Base-by-base conservation (phyloP, 1,140 invertebrate species). In the Sinella curviseta region DNA sequence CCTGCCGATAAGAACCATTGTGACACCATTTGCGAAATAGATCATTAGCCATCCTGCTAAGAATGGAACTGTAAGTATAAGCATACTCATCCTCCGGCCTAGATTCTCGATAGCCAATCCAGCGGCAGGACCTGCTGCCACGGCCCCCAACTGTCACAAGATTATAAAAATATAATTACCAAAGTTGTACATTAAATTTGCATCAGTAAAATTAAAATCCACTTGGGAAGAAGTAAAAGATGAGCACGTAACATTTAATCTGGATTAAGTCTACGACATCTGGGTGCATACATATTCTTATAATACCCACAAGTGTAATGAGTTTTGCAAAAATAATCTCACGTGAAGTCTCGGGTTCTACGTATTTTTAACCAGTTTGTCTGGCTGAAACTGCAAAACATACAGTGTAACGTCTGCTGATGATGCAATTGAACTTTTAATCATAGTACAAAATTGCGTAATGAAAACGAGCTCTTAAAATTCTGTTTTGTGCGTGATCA, bases 1-100 rank as follows among this genome's bases (percentile, higher is more conserved):
- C 65, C 95, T 89, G 0, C 92, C 88, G 77, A 90, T 90, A 17
- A 90, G 92, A 0, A 94, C 85, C 82, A 89, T 89, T 0, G 88
- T 84, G 78, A 91, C 87, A 20, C 87, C 88, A 20, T 87, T 84
- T 1, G 91, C 89, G 86, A 90, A 92, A 76, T 92, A 91, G 24
- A 96, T 91, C 0, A 93, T 83, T 0, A 90, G 83, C 93, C 94
- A 96, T 34, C 94, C 94, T 31, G 92, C 67, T 0, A 91, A 88
- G 85, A 93, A 94, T 0, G 94, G 93, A 12, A 93, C 17, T 0
- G 91, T 89, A 0, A 94, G 88, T 0, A 91, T 81, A 20, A 95
- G 83, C 89, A 96, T 92, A 0, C 93, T 90, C 60, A 87, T 87
- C 84, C 93, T 94, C 33, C 95, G 87, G 20, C 95, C 95, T 79